Evolutionary conservation across 1,140 invertebrate genomes (phyloP).

Genomic region (Hypothenemus hampei): DNA sequence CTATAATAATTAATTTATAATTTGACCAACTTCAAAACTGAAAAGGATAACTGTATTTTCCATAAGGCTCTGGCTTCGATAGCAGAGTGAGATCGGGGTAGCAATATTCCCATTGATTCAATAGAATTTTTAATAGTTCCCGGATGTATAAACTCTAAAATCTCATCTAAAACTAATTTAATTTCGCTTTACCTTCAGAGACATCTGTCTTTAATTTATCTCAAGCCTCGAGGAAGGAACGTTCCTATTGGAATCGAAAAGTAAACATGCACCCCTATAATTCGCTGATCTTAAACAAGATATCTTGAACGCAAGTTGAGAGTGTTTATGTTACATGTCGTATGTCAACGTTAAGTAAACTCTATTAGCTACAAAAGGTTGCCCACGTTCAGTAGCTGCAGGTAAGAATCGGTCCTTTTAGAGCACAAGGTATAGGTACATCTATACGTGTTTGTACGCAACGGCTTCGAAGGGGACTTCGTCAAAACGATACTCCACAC

Average conservation of each 20-base stretch:
- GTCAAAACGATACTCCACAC: constrained; percentile 38
- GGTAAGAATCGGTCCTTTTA: constrained; percentile 30
- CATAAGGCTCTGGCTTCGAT: no score
- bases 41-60: no score
- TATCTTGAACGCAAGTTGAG: constrained; percentile 22
- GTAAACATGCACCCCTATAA: constrained; percentile 27
- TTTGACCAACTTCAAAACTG: no score
- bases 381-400: constrained; percentile 36
- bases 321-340: constrained; percentile 40
- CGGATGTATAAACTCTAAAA: not conserved
- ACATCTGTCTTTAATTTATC: constrained; percentile 15
- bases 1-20: no score
- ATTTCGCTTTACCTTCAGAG: constrained; percentile 16
- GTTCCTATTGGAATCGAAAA: constrained; percentile 10
- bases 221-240: constrained; percentile 6
- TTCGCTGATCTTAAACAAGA: constrained; percentile 22
- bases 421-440: no score
- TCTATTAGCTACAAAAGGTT: constrained; percentile 43
- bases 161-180: constrained; percentile 18
- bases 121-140: no score
- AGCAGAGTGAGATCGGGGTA: no score
- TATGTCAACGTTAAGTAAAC: constrained; percentile 41
- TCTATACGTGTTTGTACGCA: not conserved
- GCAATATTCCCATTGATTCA: no score
- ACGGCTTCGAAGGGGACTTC: constrained; percentile 17